phyloP scores from a whole-genome alignment of 2,888 invertebrate genomes.

The Tetragonisca angustula region DNA sequence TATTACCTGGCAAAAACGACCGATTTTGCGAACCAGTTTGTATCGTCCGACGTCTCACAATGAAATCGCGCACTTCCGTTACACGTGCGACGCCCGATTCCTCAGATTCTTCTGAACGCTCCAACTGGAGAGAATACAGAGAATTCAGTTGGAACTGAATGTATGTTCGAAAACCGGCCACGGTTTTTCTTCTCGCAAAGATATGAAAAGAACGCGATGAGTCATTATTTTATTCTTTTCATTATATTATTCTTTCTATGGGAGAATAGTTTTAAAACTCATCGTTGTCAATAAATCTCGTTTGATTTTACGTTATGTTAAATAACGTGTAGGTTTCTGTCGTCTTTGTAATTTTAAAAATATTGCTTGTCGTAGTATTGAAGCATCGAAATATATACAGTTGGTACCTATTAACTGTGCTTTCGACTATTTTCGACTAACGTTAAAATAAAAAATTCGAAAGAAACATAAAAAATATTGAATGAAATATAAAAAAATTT shows the following conservation, averaged over 20 bases:
- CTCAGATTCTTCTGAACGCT: neutral
- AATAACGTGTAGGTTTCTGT: no score
- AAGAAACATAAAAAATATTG: no score
- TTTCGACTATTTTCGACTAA: no score
- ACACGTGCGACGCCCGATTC: neutral
- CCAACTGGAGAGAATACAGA: no score
- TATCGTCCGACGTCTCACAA: neutral
- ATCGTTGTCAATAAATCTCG: neutral
- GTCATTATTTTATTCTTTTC: neutral
- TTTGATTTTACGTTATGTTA: no score
- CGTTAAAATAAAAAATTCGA: no score
- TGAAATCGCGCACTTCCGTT: slow-evolving; percentile 17
- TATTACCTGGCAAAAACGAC: slow-evolving; percentile 22
- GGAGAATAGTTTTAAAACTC: neutral
- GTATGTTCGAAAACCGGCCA: neutral
- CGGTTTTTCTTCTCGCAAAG: neutral
- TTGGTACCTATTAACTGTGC: no score
- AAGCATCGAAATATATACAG: no score
- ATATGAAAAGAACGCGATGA: neutral
- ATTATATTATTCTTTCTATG: neutral
- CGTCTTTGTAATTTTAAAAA: no score
- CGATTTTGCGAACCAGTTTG: slow-evolving; percentile 48
- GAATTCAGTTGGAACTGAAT: neutral
- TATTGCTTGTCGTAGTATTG: no score
- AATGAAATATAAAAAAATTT: no score